Evolutionary conservation across 2,888 invertebrate genomes (phyloP).

Genomic region (Meiosimyza platycephala): DNA sequence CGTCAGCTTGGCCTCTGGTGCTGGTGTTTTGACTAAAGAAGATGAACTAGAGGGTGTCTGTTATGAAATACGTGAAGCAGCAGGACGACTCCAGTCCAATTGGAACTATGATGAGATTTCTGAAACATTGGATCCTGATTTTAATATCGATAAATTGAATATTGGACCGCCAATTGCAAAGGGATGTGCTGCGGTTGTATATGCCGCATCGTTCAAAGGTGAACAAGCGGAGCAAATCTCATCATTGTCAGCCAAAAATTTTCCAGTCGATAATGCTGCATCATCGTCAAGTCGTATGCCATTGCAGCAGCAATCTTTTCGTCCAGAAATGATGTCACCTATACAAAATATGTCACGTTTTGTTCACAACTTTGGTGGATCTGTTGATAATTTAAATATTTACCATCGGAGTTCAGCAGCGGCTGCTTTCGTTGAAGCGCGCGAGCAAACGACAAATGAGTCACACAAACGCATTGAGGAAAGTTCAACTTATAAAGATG

Average conservation of each 20-base stretch:
- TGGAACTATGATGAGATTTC: conserved; percentile 63
- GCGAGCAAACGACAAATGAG: not conserved
- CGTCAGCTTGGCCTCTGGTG: conserved; percentile 78
- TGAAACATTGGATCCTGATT: conserved; percentile 65
- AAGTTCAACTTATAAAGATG: not conserved
- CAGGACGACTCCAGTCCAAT: conserved; percentile 60
- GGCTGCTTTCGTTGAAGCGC: conserved; percentile 51
- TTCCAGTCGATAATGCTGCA: conserved; percentile 6
- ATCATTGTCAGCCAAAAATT: conserved; percentile 2
- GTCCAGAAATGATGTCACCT: conserved; percentile 61
- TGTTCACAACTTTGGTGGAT: conserved; percentile 65
- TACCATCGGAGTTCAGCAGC: conserved; percentile 58
- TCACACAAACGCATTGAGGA: not conserved
- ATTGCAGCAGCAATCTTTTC: conserved; percentile 45
- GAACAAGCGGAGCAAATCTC: conserved; percentile 18
- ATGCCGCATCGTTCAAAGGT: conserved; percentile 73
- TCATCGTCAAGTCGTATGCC: conserved; percentile 18
- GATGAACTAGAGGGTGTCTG: conserved; percentile 83
- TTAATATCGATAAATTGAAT: conserved; percentile 72
- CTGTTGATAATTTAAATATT: conserved; percentile 62
- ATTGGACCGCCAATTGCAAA: conserved; percentile 81
- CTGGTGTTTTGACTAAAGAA: conserved; percentile 79
- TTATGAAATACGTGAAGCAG: conserved; percentile 77
- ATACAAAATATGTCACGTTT: conserved; percentile 65
- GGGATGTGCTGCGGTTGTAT: conserved; percentile 85